Evolutionary conservation across 2,797 vertebrate species (phyloP).

Genomic region (Rousettus madagascariensis): DNA sequence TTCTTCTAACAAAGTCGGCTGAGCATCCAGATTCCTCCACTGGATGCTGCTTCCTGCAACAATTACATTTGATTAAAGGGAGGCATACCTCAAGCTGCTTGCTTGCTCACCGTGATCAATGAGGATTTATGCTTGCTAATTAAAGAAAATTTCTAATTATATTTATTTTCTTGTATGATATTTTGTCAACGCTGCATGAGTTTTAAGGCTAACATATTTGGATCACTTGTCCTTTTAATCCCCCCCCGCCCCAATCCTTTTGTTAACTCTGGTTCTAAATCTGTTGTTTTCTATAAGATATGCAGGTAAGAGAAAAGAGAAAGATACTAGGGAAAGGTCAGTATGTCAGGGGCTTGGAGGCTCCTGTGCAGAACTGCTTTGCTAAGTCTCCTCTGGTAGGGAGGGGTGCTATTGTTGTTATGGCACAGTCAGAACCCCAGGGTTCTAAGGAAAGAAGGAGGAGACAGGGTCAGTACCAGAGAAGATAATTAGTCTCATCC

Average conservation of each 20-base stretch:
- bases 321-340: neutral
- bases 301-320: neutral
- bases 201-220: neutral
- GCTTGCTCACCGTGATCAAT: neutral
- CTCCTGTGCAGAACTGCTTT: neutral
- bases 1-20: too few relatives aligned
- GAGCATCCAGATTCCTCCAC: too few relatives aligned
- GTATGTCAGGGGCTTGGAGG: neutral
- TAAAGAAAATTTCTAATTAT: constrained; percentile 15
- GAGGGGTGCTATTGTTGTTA: neutral
- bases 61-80: neutral
- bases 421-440: neutral
- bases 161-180: constrained; percentile 38
- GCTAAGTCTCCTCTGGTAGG: neutral
- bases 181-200: constrained; percentile 15
- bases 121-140: constrained; percentile 41
- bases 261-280: neutral
- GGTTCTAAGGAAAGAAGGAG: neutral
- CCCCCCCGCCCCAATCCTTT: neutral
- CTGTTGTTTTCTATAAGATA: constrained; percentile 2
- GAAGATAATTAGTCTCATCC: constrained; percentile 44
- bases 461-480: neutral
- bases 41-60: too few relatives aligned
- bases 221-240: constrained; percentile 26
- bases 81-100: neutral